Evolutionary conservation across 2,113 vertebrate species (phyloP), one percentile per base, ranked within the genome.

Genomic region (Silurus asotus): DNA sequence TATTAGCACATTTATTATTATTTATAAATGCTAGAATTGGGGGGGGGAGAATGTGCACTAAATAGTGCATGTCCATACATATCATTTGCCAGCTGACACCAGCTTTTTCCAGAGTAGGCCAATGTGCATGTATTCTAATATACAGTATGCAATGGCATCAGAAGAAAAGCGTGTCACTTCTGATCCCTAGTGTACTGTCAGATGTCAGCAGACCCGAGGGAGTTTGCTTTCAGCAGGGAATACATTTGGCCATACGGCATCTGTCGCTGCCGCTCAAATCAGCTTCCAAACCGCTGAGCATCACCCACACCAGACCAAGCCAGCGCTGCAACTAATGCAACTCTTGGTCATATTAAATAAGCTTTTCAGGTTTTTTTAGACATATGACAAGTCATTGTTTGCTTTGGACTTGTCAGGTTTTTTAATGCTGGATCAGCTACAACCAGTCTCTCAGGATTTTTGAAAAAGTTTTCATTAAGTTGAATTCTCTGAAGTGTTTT

Each of bases 131-230:
- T 65, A 76, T 82, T 80, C 82, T 89, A 77, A 81, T 84, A 86
- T 88, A 88, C 87, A 76, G 84, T 89, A 83, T 81, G 87, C 84
- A 80, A 89, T 69, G 81, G 81, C 89, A 89, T 89, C 81, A 88
- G 84, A 86, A 88, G 83, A 89, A 49, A 83, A 93, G 83, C 76
- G 92, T 94, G 93, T 92, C 92, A 93, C 91, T 90, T 91, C 89
- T 93, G 91, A 94, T 94, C 94, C 93, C 92, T 90, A 89, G 92
- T 93, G 93, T 93, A 88, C 92, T 91, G 91, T 92, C 92, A 94
- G 90, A 93, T 92, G 92, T 92, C 89, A 91, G 91, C 92, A 91
- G 89, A 91, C 92, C 92, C 92, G 87, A 88, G 91, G 93, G 92
- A 90, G 86, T 87, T 91, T 85, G 84, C 88, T 90, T 92, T 92